Base-by-base conservation (phyloP, 2,888 invertebrate genomes). In the Drosophila buzzatii region DNA sequence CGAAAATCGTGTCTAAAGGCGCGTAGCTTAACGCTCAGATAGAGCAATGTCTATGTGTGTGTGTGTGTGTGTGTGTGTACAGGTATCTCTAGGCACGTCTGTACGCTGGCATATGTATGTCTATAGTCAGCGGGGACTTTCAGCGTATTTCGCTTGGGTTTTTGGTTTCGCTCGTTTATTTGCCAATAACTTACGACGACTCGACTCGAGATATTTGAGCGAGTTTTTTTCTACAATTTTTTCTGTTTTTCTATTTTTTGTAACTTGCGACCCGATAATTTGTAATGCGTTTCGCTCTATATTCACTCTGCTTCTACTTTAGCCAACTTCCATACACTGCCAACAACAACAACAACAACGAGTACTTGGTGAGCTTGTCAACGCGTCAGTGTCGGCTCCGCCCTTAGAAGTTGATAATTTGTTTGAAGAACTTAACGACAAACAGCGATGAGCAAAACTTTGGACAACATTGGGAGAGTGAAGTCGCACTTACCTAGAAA, bases 1-100 rank as follows among this genome's bases (percentile, higher is more conserved):
- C 76, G 52, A 80, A 80, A 79, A 82, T 82, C 80, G 71, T 80
- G 67, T 76, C 67, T 61, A 65, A 80, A 82, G 68, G 73, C 78
- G 73, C 78, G 51, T 81, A 75, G 75, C 80, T 66, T 68, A 82
- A 35, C 45, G 27, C 41, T 27, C 56, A 63, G 53, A 64, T 45
- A 68, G 42, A 70, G 23, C n/a, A 31, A 18, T 20, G 35, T 64
- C 35, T 41, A 14, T 39, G 27, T 35, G 33, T 8, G 33, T 33
- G 33, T 10, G 35, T 10, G 10, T 35, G 35, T 12, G 35, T 37
- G 14, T 37, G 37, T 37, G 37, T 16, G 12, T 67, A 49, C 31
- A 41, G 31, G 52, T 72, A 55, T 66, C 58, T 68, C 49, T 58
- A 57, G 67, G 37, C 45, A 45, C 55, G 66, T 12, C 57, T 41